phyloP scores from a whole-genome alignment of 2,797 vertebrate genomes.

The Capromys pilorides region DNA sequence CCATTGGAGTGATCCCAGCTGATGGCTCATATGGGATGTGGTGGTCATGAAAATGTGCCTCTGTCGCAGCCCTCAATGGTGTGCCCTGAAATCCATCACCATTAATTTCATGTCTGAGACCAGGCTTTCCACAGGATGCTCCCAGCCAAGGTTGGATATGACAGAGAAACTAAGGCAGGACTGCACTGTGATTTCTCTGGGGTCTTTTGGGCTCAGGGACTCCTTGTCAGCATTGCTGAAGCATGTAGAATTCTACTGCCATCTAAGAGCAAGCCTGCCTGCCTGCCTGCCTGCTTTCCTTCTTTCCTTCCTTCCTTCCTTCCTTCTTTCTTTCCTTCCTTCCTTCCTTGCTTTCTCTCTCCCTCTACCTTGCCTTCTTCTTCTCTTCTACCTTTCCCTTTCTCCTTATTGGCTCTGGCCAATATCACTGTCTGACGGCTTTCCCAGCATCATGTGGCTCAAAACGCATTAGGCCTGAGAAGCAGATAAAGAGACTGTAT shows the following conservation, averaged over 20 bases:
- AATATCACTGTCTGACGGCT: neutral
- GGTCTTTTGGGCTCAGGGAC: neutral
- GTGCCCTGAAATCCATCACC: neutral
- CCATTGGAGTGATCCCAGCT: neutral
- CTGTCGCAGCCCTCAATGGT: neutral
- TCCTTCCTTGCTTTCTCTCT: too few relatives aligned
- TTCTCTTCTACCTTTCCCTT: neutral
- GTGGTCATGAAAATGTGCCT: neutral
- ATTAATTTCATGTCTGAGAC: neutral
- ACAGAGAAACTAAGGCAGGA: neutral
- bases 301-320: neutral
- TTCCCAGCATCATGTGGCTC: neutral
- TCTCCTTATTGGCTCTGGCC: neutral
- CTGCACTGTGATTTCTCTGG: neutral
- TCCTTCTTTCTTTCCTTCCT: accelerated
- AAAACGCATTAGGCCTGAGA: neutral
- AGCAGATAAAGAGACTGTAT: neutral
- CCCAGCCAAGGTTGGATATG: neutral
- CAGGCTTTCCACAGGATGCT: neutral
- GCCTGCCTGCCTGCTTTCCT: too few relatives aligned
- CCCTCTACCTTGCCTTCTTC: too few relatives aligned
- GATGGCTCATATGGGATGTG: neutral
- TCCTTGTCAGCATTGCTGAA: neutral
- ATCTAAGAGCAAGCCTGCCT: neutral
- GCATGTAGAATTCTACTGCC: neutral